Conservation (phyloP, 2,888 invertebrate species). For the Ptychoptera contaminata region DNA sequence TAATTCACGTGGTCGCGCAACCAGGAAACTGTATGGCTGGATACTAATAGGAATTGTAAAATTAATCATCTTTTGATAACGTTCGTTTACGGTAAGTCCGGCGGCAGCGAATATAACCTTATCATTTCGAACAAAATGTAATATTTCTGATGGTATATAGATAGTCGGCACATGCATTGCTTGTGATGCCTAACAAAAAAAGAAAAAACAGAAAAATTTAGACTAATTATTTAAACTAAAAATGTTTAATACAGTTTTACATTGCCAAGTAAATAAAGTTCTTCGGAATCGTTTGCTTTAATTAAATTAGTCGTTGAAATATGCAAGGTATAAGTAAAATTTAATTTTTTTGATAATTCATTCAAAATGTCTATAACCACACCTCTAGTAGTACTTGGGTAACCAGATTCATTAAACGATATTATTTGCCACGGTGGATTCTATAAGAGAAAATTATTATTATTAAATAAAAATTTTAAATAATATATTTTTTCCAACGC, state of each 20-base stretch:
- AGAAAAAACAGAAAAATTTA: no score
- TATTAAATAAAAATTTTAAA: slow-evolving; percentile 1
- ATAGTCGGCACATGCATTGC: slow-evolving; percentile 2
- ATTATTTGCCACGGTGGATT: slow-evolving; percentile 81
- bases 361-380: slow-evolving; percentile 65
- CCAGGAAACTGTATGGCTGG: slow-evolving; percentile 64
- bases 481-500: no score
- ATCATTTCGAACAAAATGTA: slow-evolving; percentile 2
- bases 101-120: slow-evolving; percentile 24
- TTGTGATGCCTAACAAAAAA: no score
- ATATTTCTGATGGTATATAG: slow-evolving; percentile 6
- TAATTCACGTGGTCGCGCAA: slow-evolving; percentile 61
- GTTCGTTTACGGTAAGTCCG: slow-evolving; percentile 26
- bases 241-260: not conserved
- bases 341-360: slow-evolving; percentile 57
- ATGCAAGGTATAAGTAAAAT: slow-evolving; percentile 45
- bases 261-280: not conserved
- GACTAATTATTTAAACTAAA: no score
- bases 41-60: slow-evolving; percentile 65
- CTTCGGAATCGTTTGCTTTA: slow-evolving; percentile 1
- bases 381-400: slow-evolving; percentile 26
- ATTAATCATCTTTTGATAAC: slow-evolving; percentile 38
- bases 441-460: slow-evolving; percentile 32
- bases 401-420: slow-evolving; percentile 32
- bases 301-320: not conserved